phyloP scores from a whole-genome alignment of 2,797 vertebrate genomes.

The Tenualosa ilisha region DNA sequence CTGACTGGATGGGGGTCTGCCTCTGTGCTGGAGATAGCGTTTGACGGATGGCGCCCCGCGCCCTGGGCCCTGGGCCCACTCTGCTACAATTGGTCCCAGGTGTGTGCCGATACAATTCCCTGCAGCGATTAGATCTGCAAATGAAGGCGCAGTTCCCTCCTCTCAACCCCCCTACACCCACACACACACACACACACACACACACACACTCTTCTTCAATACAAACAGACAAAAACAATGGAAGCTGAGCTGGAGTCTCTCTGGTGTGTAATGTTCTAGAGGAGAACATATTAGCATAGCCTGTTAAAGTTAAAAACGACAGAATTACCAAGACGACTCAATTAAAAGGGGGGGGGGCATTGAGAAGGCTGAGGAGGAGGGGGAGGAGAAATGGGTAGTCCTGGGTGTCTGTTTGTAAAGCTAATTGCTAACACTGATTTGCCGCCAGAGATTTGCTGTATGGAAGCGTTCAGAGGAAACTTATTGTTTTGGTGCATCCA shows the following conservation, averaged over 20 bases:
- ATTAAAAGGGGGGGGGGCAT: constrained; percentile 14
- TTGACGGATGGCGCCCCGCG: neutral
- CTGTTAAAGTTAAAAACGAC: constrained; percentile 41
- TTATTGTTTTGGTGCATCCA: neutral
- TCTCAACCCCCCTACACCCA: constrained; percentile 24
- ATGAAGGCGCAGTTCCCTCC: constrained; percentile 39
- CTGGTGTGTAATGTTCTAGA: constrained; percentile 43
- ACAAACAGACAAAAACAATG: constrained; percentile 52
- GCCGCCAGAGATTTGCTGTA: neutral
- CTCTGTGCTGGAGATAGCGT: neutral
- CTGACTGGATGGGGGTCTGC: neutral
- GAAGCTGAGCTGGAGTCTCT: constrained; percentile 48
- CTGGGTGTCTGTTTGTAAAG: neutral
- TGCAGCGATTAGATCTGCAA: constrained; percentile 37
- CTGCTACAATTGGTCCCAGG: constrained; percentile 28
- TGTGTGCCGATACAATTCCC: constrained; percentile 45
- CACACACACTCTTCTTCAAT: neutral
- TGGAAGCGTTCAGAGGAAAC: neutral
- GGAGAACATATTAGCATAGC: constrained; percentile 52
- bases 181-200: too few species aligned
- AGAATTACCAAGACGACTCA: constrained; percentile 38
- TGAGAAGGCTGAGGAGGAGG: neutral
- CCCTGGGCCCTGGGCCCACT: neutral
- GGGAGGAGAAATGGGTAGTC: neutral
- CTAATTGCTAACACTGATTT: constrained; percentile 1